Conservation (phyloP, 2,888 invertebrate genomes). For the Drosophila neoperkinsi region DNA sequence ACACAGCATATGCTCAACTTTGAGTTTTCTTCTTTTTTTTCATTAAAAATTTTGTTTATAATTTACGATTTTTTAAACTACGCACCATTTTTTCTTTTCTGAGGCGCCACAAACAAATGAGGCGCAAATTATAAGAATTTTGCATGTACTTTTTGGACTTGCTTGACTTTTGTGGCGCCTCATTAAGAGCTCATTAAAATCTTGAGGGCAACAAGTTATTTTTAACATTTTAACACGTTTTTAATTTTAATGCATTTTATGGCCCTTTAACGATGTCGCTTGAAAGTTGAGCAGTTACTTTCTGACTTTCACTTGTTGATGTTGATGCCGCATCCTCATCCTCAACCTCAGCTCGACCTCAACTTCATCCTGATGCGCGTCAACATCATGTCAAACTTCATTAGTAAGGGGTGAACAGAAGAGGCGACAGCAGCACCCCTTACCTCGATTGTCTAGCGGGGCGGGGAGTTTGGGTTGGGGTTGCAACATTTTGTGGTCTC, state of each 20-base stretch:
- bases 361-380: conserved; percentile 36
- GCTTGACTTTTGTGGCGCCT: conserved; percentile 43
- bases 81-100: conserved; percentile 12
- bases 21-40: conserved; percentile 21
- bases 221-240: conserved; percentile 82
- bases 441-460: conserved; percentile 7
- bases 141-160: conserved; percentile 5
- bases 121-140: conserved; percentile 56
- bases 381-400: conserved; percentile 75
- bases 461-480: conserved; percentile 13
- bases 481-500: conserved; percentile 54
- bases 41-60: conserved; percentile 69
- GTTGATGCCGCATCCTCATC: conserved; percentile 30
- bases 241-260: conserved; percentile 82
- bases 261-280: conserved; percentile 61
- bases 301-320: conserved; percentile 75
- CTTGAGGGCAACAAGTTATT: conserved; percentile 48
- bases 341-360: conserved; percentile 39
- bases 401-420: conserved; percentile 56
- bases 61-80: conserved; percentile 71
- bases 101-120: conserved; percentile 49
- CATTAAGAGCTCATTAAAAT: conserved; percentile 73
- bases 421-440: conserved; percentile 16
- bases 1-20: conserved; percentile 65
- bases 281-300: conserved; percentile 34